These are phyloP conservation scores for Hydropsyche tenuis DNA, from an alignment of 1,140 invertebrate genomes.

Conservation along the genomic window DNA sequence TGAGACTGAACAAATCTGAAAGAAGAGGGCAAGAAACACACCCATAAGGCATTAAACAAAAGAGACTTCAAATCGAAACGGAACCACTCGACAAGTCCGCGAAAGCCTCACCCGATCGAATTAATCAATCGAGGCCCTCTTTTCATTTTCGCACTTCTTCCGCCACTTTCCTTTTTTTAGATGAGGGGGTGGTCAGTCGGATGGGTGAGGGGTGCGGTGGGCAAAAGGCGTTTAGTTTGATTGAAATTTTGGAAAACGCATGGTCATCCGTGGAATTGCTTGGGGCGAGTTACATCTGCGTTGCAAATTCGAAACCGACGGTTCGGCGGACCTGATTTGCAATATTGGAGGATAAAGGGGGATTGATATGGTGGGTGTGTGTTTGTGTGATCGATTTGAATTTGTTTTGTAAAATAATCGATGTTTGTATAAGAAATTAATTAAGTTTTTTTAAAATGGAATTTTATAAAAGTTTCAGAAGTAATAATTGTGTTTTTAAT, in stretches of 20 bases:
- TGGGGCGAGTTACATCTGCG: conserved; percentile 15
- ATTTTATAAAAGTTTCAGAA: too few relatives aligned
- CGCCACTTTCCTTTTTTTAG: too few relatives aligned
- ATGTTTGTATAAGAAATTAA: too few relatives aligned
- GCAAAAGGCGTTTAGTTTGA: conserved; percentile 6
- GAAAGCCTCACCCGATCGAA: neutral
- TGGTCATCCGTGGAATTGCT: conserved; percentile 9
- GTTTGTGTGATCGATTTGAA: too few relatives aligned
- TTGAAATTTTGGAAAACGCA: conserved; percentile 21
- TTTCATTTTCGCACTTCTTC: neutral
- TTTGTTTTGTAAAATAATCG: too few relatives aligned
- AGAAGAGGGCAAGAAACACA: neutral
- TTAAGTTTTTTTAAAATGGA: too few relatives aligned
- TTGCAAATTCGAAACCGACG: conserved; percentile 1
- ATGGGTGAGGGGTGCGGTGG: neutral
- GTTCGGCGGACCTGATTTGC: too few relatives aligned
- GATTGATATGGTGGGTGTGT: too few relatives aligned
- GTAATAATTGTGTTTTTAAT: too few relatives aligned
- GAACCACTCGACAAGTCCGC: neutral
- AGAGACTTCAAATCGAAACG: neutral
- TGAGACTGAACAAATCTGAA: neutral
- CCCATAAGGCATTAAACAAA: neutral
- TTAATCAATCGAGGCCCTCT: conserved; percentile 4
- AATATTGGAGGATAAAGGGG: too few relatives aligned
- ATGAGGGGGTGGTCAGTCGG: too few relatives aligned